These are phyloP conservation scores for Eriocheir sinensis DNA, from an alignment of 1,140 invertebrate genomes.

Conservation along the genomic window DNA sequence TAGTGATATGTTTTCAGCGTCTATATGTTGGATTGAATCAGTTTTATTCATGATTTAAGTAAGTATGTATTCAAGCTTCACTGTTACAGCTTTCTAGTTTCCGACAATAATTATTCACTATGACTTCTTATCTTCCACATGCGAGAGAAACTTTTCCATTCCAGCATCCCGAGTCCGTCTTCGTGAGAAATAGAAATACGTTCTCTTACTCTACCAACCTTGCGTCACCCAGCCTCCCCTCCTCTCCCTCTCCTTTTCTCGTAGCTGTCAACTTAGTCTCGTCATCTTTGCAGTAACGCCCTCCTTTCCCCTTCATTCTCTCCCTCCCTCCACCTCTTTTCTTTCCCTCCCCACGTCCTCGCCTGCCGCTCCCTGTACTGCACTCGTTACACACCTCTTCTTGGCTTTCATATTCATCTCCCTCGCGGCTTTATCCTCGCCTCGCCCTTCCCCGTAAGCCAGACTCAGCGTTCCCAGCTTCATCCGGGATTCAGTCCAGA, in stretches of 20 bases:
- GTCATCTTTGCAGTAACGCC: not conserved
- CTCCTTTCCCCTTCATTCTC: not conserved
- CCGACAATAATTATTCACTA: not conserved
- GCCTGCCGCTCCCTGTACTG: not conserved
- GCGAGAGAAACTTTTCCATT: not conserved
- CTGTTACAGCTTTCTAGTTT: not conserved
- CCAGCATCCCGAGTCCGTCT: not conserved
- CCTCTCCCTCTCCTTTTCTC: no score
- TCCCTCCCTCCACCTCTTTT: not conserved
- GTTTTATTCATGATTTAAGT: not conserved
- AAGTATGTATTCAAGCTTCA: not conserved
- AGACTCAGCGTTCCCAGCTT: not conserved
- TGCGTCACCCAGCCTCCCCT: no score
- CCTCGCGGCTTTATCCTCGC: not conserved
- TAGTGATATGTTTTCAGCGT: not conserved
- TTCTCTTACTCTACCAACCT: no score
- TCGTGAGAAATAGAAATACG: not conserved
- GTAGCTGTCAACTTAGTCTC: not conserved
- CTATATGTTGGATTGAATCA: no score
- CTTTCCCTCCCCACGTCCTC: no score
- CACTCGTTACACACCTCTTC: not conserved
- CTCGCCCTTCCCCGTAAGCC: not conserved
- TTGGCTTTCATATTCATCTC: not conserved
- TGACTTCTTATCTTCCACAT: not conserved
- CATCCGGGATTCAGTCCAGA: not conserved